These are phyloP conservation scores for Acronicta leporina DNA, from an alignment of 2,888 invertebrate genomes.

Conservation along the genomic window DNA sequence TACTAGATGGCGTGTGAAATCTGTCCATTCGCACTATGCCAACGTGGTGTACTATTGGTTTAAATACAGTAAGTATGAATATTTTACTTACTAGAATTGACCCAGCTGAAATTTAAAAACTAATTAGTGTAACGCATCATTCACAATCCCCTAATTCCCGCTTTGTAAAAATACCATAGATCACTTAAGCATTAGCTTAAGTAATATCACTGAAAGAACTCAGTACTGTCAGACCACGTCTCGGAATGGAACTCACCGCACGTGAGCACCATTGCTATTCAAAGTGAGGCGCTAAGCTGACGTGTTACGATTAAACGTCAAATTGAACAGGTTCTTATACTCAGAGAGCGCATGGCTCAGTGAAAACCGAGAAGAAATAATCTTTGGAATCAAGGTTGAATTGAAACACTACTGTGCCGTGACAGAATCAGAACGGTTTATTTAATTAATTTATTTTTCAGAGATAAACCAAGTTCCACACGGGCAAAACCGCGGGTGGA, in stretches of 20 bases:
- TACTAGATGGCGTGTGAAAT: no score
- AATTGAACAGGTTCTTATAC: neutral
- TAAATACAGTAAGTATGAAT: no score
- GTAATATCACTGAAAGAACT: neutral
- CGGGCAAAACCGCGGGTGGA: no score
- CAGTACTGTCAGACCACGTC: slow-evolving; percentile 11
- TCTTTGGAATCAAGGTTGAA: no score
- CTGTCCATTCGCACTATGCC: no score
- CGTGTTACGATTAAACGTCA: slow-evolving; percentile 3
- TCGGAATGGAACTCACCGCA: slow-evolving; percentile 4
- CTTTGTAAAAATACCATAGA: neutral
- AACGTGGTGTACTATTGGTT: no score
- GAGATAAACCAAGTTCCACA: no score
- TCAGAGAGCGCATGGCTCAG: no score
- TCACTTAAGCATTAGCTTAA: neutral
- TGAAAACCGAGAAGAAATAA: no score
- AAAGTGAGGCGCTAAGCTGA: neutral
- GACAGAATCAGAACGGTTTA: no score
- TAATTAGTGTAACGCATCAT: neutral
- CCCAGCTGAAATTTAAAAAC: neutral
- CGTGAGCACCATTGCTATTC: slow-evolving; percentile 16
- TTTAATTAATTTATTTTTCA: no score
- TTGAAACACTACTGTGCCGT: no score
- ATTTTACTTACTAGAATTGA: neutral
- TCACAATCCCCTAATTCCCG: neutral